A percentile compares a stretch with the other conserved stretches of the same genome.
phyloP scores from a whole-genome alignment of 2,888 invertebrate species.

The Asteroscopus sphinx region DNA sequence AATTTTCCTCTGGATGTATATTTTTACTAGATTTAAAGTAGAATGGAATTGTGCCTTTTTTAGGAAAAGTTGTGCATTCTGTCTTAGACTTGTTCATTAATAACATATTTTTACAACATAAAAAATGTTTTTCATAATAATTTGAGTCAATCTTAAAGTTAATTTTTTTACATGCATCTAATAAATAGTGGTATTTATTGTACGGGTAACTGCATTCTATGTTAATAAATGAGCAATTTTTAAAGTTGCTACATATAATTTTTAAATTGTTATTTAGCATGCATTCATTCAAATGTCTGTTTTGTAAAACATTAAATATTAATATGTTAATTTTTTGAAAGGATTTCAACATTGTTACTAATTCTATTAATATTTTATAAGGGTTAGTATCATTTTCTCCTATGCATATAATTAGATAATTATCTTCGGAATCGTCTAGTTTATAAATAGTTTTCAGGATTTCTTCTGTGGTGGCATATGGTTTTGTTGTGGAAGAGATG shows the following conservation, averaged over 20 bases:
- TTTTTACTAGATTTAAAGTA: too few species aligned
- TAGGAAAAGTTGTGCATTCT: too few species aligned
- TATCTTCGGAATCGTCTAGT: neutral
- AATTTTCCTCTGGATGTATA: too few species aligned
- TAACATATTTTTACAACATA: too few species aligned
- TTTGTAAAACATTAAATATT: neutral
- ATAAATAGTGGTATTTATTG: too few species aligned
- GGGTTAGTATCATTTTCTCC: conserved; percentile 1
- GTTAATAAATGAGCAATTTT: too few species aligned
- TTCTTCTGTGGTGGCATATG: neutral
- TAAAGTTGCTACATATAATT: too few species aligned
- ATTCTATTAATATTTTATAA: neutral
- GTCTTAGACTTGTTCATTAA: too few species aligned
- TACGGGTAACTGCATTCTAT: too few species aligned
- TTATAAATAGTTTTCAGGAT: neutral
- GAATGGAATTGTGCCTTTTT: too few species aligned
- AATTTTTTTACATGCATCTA: neutral
- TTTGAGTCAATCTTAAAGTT: neutral
- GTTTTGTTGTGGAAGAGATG: neutral
- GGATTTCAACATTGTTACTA: neutral
- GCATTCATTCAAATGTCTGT: too few species aligned
- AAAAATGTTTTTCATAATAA: neutral
- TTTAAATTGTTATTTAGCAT: too few species aligned
- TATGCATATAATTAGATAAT: neutral
- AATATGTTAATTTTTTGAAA: neutral